Evolutionary conservation across 1,140 invertebrate species (phyloP), one percentile per base, ranked within the genome.

Genomic region (Drosophila asahinai): DNA sequence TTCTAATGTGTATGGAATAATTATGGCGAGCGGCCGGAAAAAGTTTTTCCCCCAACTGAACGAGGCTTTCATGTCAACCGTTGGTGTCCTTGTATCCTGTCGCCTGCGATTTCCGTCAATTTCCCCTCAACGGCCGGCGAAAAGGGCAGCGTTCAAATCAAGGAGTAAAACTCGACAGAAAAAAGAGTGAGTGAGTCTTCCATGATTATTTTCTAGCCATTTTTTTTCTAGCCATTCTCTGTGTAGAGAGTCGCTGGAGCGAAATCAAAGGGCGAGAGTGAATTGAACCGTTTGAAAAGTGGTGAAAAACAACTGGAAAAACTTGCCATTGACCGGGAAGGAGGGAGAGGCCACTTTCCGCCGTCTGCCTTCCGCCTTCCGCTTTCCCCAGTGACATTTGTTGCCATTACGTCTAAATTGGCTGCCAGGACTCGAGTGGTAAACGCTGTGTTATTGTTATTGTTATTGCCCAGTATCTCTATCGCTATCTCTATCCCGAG

Each of bases 391-490:
- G 77, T 77, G 83, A 83, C 84, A 89, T 87, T 89, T 83, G 83
- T 74, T 83, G 84, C 77, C 84, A 87, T 87, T 87, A 89, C 84
- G 58, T 67, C 83, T 87, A 87, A 87, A 87, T 87, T 87, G 83
- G 83, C 83, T 89, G 63, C 72, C 79, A 77, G 84, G 57, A 87
- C 87, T 79, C 73, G 84, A 87, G 86, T 87, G 84, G 84, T 87
- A 87, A 87, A 87, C 84, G 84, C 73, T 87, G 68, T 74, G 80
- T 89, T 87, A 87, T 87, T 87, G 84, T 87, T 87, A 89, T 87
- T 83, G 80, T 70, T 65, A 43, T 22, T 42, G 54, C 14, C 14
- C 30, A n/a, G 45, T 60, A 38, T 61, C 27, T 22, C 45, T 65
- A 19, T 47, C 6, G 38, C 22, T 22, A n/a, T 47, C 49, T 71